Conservation (phyloP, 2,888 invertebrate genomes). For the Craniophora ligustri region DNA sequence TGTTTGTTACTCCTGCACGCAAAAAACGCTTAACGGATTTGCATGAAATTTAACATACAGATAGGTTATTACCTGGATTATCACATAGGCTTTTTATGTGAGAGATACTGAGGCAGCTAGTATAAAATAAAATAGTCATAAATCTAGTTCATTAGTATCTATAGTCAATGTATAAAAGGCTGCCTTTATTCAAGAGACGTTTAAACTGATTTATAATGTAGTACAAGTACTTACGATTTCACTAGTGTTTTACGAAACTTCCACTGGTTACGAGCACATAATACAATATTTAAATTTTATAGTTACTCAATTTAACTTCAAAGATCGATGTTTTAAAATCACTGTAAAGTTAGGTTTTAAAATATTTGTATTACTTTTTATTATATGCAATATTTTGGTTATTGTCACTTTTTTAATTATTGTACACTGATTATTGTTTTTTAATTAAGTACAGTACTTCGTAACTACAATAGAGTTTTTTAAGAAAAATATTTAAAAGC, state of each 20-base stretch:
- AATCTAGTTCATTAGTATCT: background rate
- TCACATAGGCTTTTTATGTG: background rate
- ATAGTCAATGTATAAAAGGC: constrained; percentile 15
- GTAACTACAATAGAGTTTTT: too few relatives aligned
- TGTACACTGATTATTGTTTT: too few relatives aligned
- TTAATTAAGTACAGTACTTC: too few relatives aligned
- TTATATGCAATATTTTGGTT: too few relatives aligned
- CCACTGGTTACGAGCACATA: constrained; percentile 20
- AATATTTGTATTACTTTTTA: constrained; percentile 6
- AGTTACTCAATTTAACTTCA: background rate
- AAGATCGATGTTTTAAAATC: background rate
- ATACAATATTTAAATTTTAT: constrained; percentile 15
- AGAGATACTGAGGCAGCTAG: background rate
- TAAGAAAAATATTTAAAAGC: too few relatives aligned
- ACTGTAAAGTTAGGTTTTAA: constrained; percentile 5
- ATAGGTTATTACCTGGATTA: too few relatives aligned
- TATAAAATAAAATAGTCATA: background rate
- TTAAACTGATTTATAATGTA: constrained; percentile 28
- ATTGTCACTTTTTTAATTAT: constrained; percentile 24
- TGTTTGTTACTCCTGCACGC: too few relatives aligned
- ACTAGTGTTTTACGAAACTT: constrained; percentile 32
- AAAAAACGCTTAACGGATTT: too few relatives aligned
- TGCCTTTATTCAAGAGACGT: constrained; percentile 38
- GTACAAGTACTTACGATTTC: constrained; percentile 50
- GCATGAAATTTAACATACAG: too few relatives aligned